A percentile compares a stretch with the other conserved stretches of the same genome.
Conservation (phyloP, 1,140 invertebrate genomes). For the Drosophila nikananu region DNA sequence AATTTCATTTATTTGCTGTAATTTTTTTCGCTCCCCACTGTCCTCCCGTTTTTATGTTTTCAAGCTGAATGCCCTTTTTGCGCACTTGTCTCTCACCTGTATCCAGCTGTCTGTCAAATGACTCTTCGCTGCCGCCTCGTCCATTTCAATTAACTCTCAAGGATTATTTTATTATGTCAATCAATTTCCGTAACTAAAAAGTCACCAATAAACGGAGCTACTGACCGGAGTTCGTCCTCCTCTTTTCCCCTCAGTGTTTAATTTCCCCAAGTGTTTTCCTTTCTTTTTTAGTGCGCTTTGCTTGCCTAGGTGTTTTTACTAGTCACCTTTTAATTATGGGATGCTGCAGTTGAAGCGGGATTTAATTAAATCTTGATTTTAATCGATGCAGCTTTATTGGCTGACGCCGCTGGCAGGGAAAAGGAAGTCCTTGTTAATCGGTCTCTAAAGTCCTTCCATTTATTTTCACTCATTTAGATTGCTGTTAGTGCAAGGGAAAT, state of each 20-base stretch:
- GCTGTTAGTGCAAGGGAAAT: slow-evolving; percentile 2
- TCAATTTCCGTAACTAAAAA: slow-evolving; percentile 82
- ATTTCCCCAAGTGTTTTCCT: slow-evolving; percentile 11
- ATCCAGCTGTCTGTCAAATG: slow-evolving; percentile 50
- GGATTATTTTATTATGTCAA: slow-evolving; percentile 84
- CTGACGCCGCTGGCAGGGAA: slow-evolving; percentile 2
- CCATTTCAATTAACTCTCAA: slow-evolving; percentile 81
- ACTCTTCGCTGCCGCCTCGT: slow-evolving; percentile 38
- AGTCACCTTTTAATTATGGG: slow-evolving; percentile 41
- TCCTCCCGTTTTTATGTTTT: slow-evolving; percentile 28
- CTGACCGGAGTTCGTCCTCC: slow-evolving; percentile 11
- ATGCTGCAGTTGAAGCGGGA: slow-evolving; percentile 25
- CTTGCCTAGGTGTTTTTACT: slow-evolving; percentile 10
- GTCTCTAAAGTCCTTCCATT: not conserved
- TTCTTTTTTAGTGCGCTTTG: slow-evolving; percentile 18
- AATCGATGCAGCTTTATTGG: slow-evolving; percentile 46
- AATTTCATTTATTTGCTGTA: slow-evolving; percentile 78
- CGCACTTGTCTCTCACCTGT: slow-evolving; percentile 63
- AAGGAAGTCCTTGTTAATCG: slow-evolving; percentile 13
- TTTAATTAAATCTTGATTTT: slow-evolving; percentile 62
- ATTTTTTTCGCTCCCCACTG: slow-evolving; percentile 34
- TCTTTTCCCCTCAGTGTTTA: slow-evolving; percentile 18
- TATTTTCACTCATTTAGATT: slow-evolving; percentile 8
- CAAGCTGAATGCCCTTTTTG: slow-evolving; percentile 25
- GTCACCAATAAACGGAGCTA: slow-evolving; percentile 55